phyloP scores from a whole-genome alignment of 2,797 vertebrate genomes.

The Channallabes apus region DNA sequence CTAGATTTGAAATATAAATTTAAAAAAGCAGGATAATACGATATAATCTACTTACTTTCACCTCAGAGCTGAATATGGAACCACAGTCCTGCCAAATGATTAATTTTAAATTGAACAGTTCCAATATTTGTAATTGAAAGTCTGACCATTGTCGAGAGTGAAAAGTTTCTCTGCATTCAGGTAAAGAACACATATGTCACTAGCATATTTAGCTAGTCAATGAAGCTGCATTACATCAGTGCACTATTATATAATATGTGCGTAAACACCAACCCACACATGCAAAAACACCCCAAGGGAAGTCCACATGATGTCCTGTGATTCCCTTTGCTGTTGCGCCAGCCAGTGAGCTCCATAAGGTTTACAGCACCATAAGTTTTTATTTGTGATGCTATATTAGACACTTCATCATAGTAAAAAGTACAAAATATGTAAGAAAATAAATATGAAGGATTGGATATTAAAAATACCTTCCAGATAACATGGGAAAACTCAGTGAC shows the following conservation, averaged over 20 bases:
- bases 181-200: constrained; percentile 54
- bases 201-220: constrained; percentile 62
- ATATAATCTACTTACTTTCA: constrained; percentile 41
- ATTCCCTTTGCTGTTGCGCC: constrained; percentile 47
- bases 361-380: constrained; percentile 22
- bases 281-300: constrained; percentile 22
- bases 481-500: not conserved
- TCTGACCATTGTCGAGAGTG: not conserved
- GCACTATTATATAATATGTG: constrained; percentile 68
- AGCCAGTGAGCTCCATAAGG: constrained; percentile 43
- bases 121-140: constrained; percentile 6
- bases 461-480: not conserved
- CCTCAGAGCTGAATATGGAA: constrained; percentile 26
- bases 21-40: constrained; percentile 38
- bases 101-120: constrained; percentile 23
- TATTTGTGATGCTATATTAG: constrained; percentile 25
- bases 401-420: not conserved
- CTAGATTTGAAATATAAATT: constrained; percentile 46
- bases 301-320: constrained; percentile 42
- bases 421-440: not conserved
- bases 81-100: constrained; percentile 12
- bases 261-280: constrained; percentile 44
- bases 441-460: not conserved
- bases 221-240: constrained; percentile 72
- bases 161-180: constrained; percentile 52